Base-by-base conservation (phyloP, 2,797 vertebrate genomes). In the Sebastes nivosus region DNA sequence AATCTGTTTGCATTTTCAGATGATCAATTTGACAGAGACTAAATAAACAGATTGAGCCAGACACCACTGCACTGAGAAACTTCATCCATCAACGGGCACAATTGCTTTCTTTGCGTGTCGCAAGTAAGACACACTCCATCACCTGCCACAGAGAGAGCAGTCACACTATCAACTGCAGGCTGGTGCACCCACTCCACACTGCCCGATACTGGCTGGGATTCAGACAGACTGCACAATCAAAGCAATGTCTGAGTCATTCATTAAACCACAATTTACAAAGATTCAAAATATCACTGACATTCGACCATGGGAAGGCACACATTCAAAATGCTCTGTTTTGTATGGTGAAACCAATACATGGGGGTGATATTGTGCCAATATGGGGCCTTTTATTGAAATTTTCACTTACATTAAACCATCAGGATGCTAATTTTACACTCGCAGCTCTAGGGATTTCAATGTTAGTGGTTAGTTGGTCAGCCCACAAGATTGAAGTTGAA, bases 11-110 rank as follows among this genome's bases (percentile, higher is more conserved):
- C 81, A 86, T 92, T 94, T 92, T 88, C 71, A 81, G 83, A 91
- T 90, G 85, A 94, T 94, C 91, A 93, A 88, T 92, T 89, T 84
- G 79, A 92, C 86, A 89, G 81, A 93, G 89, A 89, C 86, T 88
- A 92, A 93, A 95, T 88, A 87, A 93, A 88, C 83, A 85, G 92
- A 95, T 94, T 93, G 91, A 94, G 77, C 78, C 81, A 84, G 88
- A 93, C 84, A 89, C 82, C 54, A 80, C 73, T 74, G 88, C 88
- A 80, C 81, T 27, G 77, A 80, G 81, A 85, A 87, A 92, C 79
- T 84, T 86, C 91, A 95, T 95, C 90, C 90, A 94, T 95, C 93
- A 94, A 52, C 30, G 24, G 61, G 72, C 80, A 88, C 92, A 92
- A 93, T 87, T 91, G 93, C 90, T 93, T 91, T 92, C 87, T 95